Base-by-base conservation (phyloP, 2,113 vertebrate species). In the Scartelaos histophorus region DNA sequence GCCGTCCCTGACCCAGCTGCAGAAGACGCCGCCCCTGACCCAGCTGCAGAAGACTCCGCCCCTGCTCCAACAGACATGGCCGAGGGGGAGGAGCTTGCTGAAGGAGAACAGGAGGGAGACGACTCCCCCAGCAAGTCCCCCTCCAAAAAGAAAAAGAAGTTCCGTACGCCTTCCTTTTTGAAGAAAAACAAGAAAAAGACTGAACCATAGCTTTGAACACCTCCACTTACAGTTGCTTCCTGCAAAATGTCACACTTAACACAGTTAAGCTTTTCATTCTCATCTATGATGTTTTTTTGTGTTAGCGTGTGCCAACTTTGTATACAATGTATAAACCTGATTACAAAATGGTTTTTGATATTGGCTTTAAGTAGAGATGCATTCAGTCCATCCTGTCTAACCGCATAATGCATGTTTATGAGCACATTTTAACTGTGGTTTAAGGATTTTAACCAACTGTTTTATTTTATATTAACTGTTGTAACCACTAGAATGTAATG, bases 81-180 rank as follows among this genome's bases (percentile, higher is more conserved):
- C 6, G 56, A 58, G 56, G 56, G 56, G 56, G 56, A 58, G 22
- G 56, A 58, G 56, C 56, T 22, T 58, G 13, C 22, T 25, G 56
- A 58, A 0, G 94, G 83, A 0, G 97, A 99, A 61, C 93, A 93
- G 45, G 95, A 95, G 78, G 96, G 96, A 0, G 97, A 99, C 1
- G 97, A 96, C 84, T 99, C 98, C 71, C 98, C 97, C 29, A 96
- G 96, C 89, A 99, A 99, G 89, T 99, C 98, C 24, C 98, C 98
- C 3, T 99, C 97, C 1, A 99, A 99, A 88, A 99, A 99, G 95
- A 99, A 99, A 95, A 99, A 99, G 93, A 99, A 98, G 89, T 99
- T 99, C 90, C 97, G 98, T 79, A 99, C 98, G 56, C 98, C 97
- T 67, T 98, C 97, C 85, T 99, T 99, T 92, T 90, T 99, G 74